These are phyloP conservation scores for Noctua janthina DNA, from an alignment of 2,888 invertebrate species.

Conservation along the genomic window DNA sequence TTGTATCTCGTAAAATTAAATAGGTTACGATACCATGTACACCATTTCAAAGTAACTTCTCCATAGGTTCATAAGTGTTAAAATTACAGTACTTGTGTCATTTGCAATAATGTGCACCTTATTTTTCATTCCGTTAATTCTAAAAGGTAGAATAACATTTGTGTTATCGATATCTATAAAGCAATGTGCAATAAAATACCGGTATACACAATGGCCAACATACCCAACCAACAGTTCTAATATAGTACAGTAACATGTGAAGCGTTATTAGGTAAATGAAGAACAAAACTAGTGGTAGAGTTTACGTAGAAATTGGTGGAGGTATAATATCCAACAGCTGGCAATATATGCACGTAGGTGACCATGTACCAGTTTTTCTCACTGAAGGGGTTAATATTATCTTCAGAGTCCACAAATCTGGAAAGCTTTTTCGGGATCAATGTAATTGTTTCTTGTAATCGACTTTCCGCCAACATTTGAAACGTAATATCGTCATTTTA, in stretches of 20 bases:
- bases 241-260: slow-evolving; percentile 5
- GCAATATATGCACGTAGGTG: slow-evolving; percentile 57
- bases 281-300: slow-evolving; percentile 23
- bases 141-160: neutral
- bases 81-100: neutral
- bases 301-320: slow-evolving; percentile 47
- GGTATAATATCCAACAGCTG: slow-evolving; percentile 51
- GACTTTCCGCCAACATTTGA: neutral
- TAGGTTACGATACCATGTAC: neutral
- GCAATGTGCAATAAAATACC: neutral
- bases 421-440: neutral
- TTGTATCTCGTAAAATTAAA: neutral
- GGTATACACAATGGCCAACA: neutral
- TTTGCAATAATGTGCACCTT: neutral
- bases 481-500: slow-evolving; percentile 2
- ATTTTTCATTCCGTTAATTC: neutral
- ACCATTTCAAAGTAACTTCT: neutral
- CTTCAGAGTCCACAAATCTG: no score
- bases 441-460: neutral
- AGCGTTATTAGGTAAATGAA: slow-evolving; percentile 29
- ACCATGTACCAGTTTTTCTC: slow-evolving; percentile 25
- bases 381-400: neutral
- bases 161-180: neutral
- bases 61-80: neutral
- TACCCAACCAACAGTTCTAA: neutral